These are phyloP conservation scores for Tetramorium simillimum DNA, from an alignment of 1,140 invertebrate genomes.

Conservation along the genomic window DNA sequence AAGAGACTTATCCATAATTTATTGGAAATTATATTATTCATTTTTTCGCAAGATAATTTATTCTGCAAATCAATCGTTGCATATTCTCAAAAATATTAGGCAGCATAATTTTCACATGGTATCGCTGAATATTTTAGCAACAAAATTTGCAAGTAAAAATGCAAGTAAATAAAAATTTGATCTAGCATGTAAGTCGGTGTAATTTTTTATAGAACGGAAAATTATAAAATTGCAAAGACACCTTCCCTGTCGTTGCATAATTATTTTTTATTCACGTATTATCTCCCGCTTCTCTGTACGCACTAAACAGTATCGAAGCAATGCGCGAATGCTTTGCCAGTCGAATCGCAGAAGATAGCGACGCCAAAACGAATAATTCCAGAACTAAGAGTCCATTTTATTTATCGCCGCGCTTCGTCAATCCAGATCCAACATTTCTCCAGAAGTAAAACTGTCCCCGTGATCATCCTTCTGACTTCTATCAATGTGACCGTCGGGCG, in stretches of 20 bases:
- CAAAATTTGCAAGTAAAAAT: slow-evolving; percentile 23
- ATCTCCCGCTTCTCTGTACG: slow-evolving; percentile 3
- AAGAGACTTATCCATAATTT: not conserved
- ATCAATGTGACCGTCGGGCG: slow-evolving; percentile 64
- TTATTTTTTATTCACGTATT: slow-evolving; percentile 11
- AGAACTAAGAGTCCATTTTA: slow-evolving; percentile 10
- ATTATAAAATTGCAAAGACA: slow-evolving; percentile 45
- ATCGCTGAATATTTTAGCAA: slow-evolving; percentile 8
- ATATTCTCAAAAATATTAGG: slow-evolving; percentile 23
- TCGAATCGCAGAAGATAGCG: not conserved
- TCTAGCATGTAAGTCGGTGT: not conserved
- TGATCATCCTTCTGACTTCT: slow-evolving; percentile 62
- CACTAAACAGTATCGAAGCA: not conserved
- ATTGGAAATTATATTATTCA: not conserved
- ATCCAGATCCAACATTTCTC: slow-evolving; percentile 65
- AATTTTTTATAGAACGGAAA: slow-evolving; percentile 36
- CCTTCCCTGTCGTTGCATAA: not conserved
- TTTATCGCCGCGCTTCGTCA: slow-evolving; percentile 32
- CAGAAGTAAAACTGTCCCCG: slow-evolving; percentile 48
- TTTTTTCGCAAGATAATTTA: not conserved
- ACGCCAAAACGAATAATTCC: slow-evolving; percentile 26
- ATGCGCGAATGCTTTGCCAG: not conserved
- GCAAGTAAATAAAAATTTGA: slow-evolving; percentile 6
- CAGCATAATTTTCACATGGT: slow-evolving; percentile 8
- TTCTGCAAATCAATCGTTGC: slow-evolving; percentile 8